These are phyloP conservation scores for Caenorhabditis sp. DNA, from an alignment of 2,888 invertebrate species.

Conservation along the genomic window DNA sequence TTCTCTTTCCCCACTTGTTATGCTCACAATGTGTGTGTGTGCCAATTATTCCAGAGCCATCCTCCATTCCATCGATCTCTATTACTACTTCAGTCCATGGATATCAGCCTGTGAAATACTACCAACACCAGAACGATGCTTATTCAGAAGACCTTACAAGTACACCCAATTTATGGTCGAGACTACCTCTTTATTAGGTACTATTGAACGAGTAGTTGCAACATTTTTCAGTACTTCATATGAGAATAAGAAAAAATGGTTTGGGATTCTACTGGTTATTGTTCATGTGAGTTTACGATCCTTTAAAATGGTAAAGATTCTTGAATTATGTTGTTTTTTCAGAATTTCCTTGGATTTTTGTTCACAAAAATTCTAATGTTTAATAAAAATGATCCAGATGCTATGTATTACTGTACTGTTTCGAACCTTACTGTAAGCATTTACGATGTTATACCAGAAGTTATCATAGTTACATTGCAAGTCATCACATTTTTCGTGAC, in stretches of 20 bases:
- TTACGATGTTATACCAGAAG: slow-evolving; percentile 4
- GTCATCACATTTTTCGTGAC: neutral
- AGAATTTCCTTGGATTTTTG: neutral
- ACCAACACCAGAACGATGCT: slow-evolving; percentile 16
- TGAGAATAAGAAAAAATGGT: slow-evolving; percentile 17
- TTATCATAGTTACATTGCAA: slow-evolving; percentile 13
- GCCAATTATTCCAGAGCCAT: too few species aligned
- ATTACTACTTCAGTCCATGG: slow-evolving; percentile 17
- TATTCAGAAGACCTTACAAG: slow-evolving; percentile 14
- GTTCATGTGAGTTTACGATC: slow-evolving; percentile 6
- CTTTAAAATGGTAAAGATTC: neutral
- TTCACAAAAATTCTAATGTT: neutral
- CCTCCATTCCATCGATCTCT: slow-evolving; percentile 23
- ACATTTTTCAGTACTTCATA: slow-evolving; percentile 14
- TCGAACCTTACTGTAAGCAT: neutral
- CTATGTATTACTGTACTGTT: neutral
- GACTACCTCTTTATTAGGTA: slow-evolving; percentile 16
- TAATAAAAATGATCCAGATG: too few species aligned
- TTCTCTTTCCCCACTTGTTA: too few species aligned
- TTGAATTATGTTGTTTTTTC: neutral
- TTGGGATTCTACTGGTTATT: slow-evolving; percentile 1
- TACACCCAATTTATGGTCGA: slow-evolving; percentile 13
- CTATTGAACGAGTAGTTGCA: slow-evolving; percentile 21
- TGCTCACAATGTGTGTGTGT: too few species aligned
- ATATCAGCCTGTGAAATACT: slow-evolving; percentile 23